phyloP scores from a whole-genome alignment of 1,140 invertebrate species.

The Drosophila orena region DNA sequence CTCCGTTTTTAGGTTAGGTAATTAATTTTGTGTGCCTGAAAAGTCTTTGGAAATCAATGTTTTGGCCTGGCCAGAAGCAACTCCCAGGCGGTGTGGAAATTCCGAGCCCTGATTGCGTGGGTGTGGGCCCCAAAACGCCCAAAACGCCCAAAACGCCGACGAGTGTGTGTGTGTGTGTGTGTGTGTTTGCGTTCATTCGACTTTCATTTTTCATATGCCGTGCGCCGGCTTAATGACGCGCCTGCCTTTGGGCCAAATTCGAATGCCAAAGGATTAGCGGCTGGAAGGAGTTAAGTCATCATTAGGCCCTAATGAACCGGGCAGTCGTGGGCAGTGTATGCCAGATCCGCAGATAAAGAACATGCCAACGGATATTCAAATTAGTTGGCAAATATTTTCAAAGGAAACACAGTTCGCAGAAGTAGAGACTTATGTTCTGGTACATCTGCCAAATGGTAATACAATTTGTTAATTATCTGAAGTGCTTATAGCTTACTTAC shows the following conservation, averaged over 20 bases:
- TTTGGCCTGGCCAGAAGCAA: conserved; percentile 42
- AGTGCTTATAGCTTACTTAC: background rate
- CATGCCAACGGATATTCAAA: conserved; percentile 41
- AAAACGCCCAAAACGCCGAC: background rate
- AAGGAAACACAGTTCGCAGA: conserved; percentile 1
- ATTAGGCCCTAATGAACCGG: conserved; percentile 67
- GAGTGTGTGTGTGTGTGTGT: conserved; percentile 20
- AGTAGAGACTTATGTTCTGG: conserved; percentile 7
- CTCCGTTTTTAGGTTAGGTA: conserved; percentile 77
- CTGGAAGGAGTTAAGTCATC: conserved; percentile 41
- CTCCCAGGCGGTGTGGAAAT: conserved; percentile 51
- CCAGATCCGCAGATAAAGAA: conserved; percentile 29
- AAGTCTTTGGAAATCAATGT: conserved; percentile 83
- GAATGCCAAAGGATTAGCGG: conserved; percentile 16
- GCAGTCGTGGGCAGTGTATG: conserved; percentile 9
- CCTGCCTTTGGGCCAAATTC: conserved; percentile 51
- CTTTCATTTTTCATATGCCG: conserved; percentile 76
- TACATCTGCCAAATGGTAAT: background rate
- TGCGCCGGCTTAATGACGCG: conserved; percentile 62
- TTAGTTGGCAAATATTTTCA: conserved; percentile 5
- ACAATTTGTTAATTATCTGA: background rate
- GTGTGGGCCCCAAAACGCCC: conserved; percentile 12
- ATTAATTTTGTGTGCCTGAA: conserved; percentile 76
- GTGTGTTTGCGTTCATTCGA: conserved; percentile 33
- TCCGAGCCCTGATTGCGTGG: conserved; percentile 56